Evolutionary conservation across 2,113 vertebrate species (phyloP).

Genomic region (Mugil cephalus): DNA sequence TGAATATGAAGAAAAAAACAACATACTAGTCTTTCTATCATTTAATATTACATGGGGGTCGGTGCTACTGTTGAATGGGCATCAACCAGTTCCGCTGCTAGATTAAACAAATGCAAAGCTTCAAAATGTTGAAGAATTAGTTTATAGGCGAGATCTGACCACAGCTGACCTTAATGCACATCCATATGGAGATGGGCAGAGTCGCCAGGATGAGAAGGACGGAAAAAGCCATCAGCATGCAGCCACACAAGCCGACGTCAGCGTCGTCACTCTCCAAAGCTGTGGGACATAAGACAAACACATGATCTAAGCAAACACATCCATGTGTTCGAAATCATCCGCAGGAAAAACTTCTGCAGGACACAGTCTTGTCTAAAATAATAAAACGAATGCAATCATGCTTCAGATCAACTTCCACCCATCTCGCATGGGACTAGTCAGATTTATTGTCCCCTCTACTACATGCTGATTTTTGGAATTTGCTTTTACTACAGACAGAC

Average conservation of each 20-base stretch:
- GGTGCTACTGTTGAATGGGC: too few relatives aligned
- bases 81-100: too few relatives aligned
- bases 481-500: too few relatives aligned
- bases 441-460: too few relatives aligned
- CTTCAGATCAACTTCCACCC: not conserved
- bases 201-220: slow-evolving; percentile 85
- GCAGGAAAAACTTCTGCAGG: too few relatives aligned
- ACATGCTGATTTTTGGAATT: too few relatives aligned
- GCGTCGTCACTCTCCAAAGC: slow-evolving; percentile 59
- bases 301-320: not conserved
- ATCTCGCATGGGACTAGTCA: too few relatives aligned
- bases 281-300: slow-evolving; percentile 23
- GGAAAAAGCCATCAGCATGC: slow-evolving; percentile 86
- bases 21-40: not conserved
- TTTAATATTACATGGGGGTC: not conserved
- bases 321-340: not conserved
- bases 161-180: slow-evolving; percentile 92
- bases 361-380: too few relatives aligned
- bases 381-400: too few relatives aligned
- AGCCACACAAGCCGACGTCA: slow-evolving; percentile 86
- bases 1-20: slow-evolving; percentile 66
- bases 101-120: not conserved
- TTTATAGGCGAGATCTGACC: not conserved
- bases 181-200: slow-evolving; percentile 91
- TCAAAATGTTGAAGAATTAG: not conserved